Percentiles rank a stretch among this genome's conserved stretches.
Evolutionary conservation across 1,140 invertebrate genomes (phyloP).

Genomic region (Drosophila lini): DNA sequence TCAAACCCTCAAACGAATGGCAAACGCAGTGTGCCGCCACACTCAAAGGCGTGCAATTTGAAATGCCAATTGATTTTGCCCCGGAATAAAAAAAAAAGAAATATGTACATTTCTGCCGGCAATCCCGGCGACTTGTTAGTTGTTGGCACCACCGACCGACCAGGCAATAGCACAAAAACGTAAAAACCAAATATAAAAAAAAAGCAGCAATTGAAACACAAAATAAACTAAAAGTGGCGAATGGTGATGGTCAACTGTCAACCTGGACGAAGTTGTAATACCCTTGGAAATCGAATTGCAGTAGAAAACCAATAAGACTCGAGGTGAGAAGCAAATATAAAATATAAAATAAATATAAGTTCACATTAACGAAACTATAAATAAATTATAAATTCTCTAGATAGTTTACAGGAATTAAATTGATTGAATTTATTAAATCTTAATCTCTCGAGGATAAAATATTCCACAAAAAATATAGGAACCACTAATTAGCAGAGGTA

Average conservation of each 20-base stretch:
- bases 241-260: constrained; percentile 7
- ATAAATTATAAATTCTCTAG: no score
- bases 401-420: not conserved
- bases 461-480: no score
- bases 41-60: constrained; percentile 77
- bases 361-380: not conserved
- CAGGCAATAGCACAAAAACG: constrained; percentile 25
- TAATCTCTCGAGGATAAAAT: no score
- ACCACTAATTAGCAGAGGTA: no score
- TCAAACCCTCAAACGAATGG: constrained; percentile 50
- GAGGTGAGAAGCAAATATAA: not conserved
- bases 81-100: constrained; percentile 40
- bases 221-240: constrained; percentile 21
- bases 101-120: constrained; percentile 44
- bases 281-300: not conserved
- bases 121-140: constrained; percentile 44
- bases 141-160: constrained; percentile 16
- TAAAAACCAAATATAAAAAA: constrained; percentile 4
- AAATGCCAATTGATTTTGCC: constrained; percentile 81
- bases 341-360: no score
- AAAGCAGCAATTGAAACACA: constrained; percentile 24
- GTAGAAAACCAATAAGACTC: not conserved
- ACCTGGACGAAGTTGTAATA: constrained; percentile 13
- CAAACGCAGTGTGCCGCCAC: constrained; percentile 48
- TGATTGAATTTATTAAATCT: not conserved